phyloP scores from a whole-genome alignment of 2,888 invertebrate species.

The Drosophila pegasa region DNA sequence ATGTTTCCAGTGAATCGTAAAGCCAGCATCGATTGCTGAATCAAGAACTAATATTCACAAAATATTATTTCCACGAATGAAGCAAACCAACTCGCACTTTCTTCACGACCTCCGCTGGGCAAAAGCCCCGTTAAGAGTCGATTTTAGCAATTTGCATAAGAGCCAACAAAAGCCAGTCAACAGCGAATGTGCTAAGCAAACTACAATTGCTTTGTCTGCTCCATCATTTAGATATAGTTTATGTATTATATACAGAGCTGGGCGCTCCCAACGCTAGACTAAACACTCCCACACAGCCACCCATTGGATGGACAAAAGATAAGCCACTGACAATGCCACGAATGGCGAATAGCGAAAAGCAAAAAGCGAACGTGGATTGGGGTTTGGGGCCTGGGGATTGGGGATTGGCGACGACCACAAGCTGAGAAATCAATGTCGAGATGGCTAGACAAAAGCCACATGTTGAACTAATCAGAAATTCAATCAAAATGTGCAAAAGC shows the following conservation, averaged over 20 bases:
- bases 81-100: constrained; percentile 17
- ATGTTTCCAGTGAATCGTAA: constrained; percentile 13
- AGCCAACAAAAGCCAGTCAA: constrained; percentile 23
- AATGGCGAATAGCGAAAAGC: constrained; percentile 5
- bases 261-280: constrained; percentile 17
- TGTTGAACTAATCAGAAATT: constrained; percentile 72
- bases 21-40: constrained; percentile 16
- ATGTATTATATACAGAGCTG: constrained; percentile 3
- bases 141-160: constrained; percentile 34
- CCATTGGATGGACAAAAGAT: constrained; percentile 21
- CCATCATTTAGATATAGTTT: constrained; percentile 3
- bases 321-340: constrained; percentile 50
- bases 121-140: constrained; percentile 17
- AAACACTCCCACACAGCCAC: constrained; percentile 24
- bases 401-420: constrained; percentile 45
- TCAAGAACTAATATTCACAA: constrained; percentile 11
- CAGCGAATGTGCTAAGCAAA: constrained; percentile 20
- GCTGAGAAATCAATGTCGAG: constrained; percentile 73
- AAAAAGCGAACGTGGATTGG: constrained; percentile 4
- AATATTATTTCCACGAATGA: constrained; percentile 27
- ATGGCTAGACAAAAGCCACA: constrained; percentile 66
- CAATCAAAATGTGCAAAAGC: constrained; percentile 70
- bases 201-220: constrained; percentile 30
- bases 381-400: constrained; percentile 17
- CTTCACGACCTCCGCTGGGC: constrained; percentile 13